phyloP scores from a whole-genome alignment of 30 jellyfish, hydroid and myxozoan genomes.

The Sanderia malayensis region DNA sequence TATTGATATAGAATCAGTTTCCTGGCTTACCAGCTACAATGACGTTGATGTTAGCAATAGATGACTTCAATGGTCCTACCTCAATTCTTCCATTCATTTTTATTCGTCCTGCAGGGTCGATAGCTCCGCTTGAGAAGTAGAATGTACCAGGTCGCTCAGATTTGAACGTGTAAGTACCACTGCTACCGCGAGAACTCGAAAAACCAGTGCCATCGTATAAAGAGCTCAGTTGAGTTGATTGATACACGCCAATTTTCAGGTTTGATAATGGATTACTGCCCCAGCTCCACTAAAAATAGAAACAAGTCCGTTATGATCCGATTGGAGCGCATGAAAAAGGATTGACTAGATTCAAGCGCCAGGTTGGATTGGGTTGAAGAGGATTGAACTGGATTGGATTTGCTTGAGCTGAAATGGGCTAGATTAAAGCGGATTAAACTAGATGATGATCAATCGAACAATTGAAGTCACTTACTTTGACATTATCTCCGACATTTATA shows the following conservation, averaged over 20 bases:
- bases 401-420: too few species aligned
- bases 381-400: too few species aligned
- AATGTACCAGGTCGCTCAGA: slow-evolving; percentile 64
- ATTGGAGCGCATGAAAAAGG: too few species aligned
- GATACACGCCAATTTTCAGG: slow-evolving; percentile 57
- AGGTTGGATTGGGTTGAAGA: too few species aligned
- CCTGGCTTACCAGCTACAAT: slow-evolving; percentile 64
- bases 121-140: slow-evolving; percentile 78
- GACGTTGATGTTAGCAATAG: slow-evolving; percentile 20
- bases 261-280: slow-evolving; percentile 60
- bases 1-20: too few species aligned
- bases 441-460: too few species aligned
- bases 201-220: slow-evolving; percentile 59
- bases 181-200: slow-evolving; percentile 36
- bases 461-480: slow-evolving; percentile 52
- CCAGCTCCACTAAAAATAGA: slow-evolving; percentile 78
- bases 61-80: slow-evolving; percentile 41
- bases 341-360: too few species aligned
- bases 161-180: slow-evolving; percentile 47
- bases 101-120: slow-evolving; percentile 28
- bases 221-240: slow-evolving; percentile 23
- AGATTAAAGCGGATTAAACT: too few species aligned
- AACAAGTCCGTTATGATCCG: too few species aligned
- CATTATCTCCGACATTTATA: slow-evolving; percentile 65
- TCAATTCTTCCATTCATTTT: slow-evolving; percentile 64